Evolutionary conservation across 2,113 vertebrate genomes (phyloP).

Genomic region (Panthera leo): DNA sequence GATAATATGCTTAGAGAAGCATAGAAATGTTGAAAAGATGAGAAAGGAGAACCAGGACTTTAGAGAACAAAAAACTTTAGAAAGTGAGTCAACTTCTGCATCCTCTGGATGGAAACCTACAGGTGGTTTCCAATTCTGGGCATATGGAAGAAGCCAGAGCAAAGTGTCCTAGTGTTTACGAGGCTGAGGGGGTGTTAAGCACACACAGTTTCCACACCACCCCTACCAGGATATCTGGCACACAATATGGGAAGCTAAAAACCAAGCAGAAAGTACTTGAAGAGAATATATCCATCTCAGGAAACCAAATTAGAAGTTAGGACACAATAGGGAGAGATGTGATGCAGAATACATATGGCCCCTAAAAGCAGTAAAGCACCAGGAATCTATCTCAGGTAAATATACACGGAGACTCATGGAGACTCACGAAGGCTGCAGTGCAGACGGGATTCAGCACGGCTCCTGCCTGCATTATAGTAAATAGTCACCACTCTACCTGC

Average conservation of each 20-base stretch:
- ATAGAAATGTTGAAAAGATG: background rate
- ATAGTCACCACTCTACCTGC: background rate
- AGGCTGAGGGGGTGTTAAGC: background rate
- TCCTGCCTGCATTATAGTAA: background rate
- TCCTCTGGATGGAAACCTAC: background rate
- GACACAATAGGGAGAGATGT: background rate
- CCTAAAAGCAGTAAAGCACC: background rate
- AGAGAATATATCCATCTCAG: background rate
- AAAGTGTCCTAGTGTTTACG: background rate
- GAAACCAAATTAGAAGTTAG: background rate
- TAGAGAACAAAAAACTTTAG: background rate
- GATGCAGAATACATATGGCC: background rate
- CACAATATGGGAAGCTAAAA: background rate
- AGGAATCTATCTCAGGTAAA: background rate
- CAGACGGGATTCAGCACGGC: background rate
- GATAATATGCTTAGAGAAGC: background rate
- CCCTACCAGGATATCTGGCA: background rate
- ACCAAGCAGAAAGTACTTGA: background rate
- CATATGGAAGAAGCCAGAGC: background rate
- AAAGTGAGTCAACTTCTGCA: background rate
- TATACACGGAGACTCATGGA: too few species aligned
- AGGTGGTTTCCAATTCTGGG: background rate
- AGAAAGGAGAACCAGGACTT: background rate
- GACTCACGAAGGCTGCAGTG: background rate
- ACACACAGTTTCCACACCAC: background rate